phyloP scores from a whole-genome alignment of 1,140 invertebrate species.

The Zaprionus ornatus region DNA sequence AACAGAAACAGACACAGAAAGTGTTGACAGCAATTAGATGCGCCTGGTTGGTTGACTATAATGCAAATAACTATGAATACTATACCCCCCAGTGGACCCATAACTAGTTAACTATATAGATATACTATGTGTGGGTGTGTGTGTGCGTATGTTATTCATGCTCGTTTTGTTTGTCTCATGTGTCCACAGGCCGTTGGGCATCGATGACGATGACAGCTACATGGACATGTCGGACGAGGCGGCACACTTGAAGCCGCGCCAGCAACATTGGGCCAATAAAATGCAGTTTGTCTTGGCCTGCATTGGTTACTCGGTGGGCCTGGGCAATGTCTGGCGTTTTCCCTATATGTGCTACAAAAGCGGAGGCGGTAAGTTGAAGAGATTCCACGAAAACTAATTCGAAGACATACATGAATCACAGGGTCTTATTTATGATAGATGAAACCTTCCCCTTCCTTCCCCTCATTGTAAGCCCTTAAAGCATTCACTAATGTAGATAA shows the following conservation, averaged over 20 bases:
- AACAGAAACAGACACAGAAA: conserved; percentile 12
- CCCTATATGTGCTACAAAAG: conserved; percentile 93
- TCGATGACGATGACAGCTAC: conserved; percentile 88
- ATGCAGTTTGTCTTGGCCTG: conserved; percentile 95
- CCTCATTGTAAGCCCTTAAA: background rate
- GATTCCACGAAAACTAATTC: background rate
- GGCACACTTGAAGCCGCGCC: conserved; percentile 88
- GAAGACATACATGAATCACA: too few species aligned
- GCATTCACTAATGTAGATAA: background rate
- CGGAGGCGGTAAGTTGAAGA: conserved; percentile 88
- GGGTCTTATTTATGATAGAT: too few species aligned
- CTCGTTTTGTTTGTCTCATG: conserved; percentile 32
- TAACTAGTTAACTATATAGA: background rate
- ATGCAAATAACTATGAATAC: conserved; percentile 30
- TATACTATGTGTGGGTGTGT: background rate
- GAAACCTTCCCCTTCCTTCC: background rate
- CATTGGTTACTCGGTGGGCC: conserved; percentile 95
- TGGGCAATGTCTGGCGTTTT: conserved; percentile 96
- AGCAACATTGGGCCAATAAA: conserved; percentile 94
- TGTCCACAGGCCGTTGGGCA: conserved; percentile 86
- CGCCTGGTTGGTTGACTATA: conserved; percentile 39
- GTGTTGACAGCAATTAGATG: conserved; percentile 68
- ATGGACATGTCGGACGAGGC: conserved; percentile 87
- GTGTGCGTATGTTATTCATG: background rate
- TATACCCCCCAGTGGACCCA: background rate